These are phyloP conservation scores for Rallus crepitans DNA, from an alignment of 2,797 vertebrate genomes.

Conservation along the genomic window DNA sequence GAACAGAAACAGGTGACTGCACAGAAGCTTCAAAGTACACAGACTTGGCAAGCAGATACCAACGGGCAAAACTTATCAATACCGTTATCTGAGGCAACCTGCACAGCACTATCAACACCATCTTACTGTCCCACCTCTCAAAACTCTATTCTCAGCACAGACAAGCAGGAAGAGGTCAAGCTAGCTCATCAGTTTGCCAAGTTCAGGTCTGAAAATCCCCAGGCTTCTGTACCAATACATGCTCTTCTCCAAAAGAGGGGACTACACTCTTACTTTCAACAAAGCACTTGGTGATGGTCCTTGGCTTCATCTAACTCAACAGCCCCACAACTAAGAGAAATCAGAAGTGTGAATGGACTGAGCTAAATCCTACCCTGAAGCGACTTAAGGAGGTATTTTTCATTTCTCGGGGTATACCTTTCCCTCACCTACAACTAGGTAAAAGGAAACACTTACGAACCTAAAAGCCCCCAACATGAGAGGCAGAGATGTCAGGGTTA, in stretches of 20 bases:
- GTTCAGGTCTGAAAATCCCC: background rate
- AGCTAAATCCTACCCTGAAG: background rate
- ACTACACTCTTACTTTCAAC: background rate
- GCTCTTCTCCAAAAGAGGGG: background rate
- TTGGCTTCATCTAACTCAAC: background rate
- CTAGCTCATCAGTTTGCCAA: background rate
- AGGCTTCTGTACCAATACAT: background rate
- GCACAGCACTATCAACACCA: fast-evolving
- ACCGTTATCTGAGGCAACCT: background rate
- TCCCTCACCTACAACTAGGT: background rate
- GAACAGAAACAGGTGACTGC: background rate
- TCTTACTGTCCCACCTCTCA: background rate
- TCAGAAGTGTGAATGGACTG: background rate
- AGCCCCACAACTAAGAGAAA: background rate
- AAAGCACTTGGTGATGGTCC: background rate
- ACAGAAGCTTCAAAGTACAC: background rate
- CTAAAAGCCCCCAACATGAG: background rate
- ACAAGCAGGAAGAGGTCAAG: background rate
- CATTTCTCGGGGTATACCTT: background rate
- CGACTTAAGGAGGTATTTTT: background rate
- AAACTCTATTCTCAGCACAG: background rate
- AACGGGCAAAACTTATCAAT: background rate
- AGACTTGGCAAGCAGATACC: background rate
- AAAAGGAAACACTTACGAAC: background rate
- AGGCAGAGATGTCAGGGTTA: background rate